These are phyloP conservation scores for Epinephelus fuscoguttatus DNA, from an alignment of 2,113 vertebrate species.

Conservation along the genomic window DNA sequence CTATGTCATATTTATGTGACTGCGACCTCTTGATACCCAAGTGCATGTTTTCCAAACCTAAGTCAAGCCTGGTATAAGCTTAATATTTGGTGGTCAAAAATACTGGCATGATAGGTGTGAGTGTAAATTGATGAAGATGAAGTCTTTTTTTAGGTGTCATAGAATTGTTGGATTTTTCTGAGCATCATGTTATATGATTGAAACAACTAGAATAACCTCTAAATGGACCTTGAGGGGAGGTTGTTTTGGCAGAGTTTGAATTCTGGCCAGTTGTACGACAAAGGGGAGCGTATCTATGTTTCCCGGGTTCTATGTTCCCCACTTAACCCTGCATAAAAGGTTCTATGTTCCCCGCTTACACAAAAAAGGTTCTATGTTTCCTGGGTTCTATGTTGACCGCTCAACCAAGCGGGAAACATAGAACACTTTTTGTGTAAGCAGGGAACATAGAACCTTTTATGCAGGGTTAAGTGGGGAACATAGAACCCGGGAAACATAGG, in stretches of 20 bases:
- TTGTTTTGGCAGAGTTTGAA: background rate
- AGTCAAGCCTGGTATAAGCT: background rate
- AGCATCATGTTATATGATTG: background rate
- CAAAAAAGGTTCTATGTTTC: no score
- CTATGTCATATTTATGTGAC: background rate
- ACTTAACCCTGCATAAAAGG: no score
- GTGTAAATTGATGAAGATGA: background rate
- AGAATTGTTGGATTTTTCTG: background rate
- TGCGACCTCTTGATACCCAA: background rate
- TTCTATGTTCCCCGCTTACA: no score
- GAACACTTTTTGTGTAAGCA: no score
- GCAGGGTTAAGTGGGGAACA: no score
- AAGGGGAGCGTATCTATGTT: no score
- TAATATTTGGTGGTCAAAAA: background rate
- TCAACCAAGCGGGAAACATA: no score
- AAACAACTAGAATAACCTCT: background rate
- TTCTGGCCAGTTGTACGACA: background rate
- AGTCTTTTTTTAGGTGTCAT: background rate
- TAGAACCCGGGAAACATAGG: no score
- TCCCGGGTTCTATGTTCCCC: no score
- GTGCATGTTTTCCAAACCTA: background rate
- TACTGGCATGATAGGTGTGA: background rate
- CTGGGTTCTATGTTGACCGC: no score
- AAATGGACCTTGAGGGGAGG: background rate
- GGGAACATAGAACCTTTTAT: no score